Conservation (phyloP, 2,888 invertebrate genomes). For the Trachelus stipa region DNA sequence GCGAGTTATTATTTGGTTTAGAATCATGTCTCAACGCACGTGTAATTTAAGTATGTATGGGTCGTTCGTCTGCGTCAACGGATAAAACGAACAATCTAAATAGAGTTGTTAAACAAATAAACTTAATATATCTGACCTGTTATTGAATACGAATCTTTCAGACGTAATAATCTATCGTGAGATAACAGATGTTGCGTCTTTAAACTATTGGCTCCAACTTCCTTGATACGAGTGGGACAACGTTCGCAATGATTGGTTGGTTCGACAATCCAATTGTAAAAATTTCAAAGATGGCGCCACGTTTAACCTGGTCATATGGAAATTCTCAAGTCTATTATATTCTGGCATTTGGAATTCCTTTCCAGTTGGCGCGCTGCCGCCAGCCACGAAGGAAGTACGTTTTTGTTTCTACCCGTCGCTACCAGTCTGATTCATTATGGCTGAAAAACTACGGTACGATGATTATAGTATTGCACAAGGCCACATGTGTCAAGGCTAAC, state of each 20-base stretch:
- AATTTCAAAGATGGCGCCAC: background rate
- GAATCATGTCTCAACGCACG: background rate
- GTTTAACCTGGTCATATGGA: background rate
- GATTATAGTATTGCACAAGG: constrained; percentile 1
- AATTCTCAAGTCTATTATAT: background rate
- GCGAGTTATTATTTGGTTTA: background rate
- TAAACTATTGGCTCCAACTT: background rate
- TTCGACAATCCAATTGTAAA: background rate
- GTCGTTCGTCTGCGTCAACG: background rate
- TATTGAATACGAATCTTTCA: background rate
- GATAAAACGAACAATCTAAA: background rate
- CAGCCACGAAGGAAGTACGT: constrained; percentile 14
- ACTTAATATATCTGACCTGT: background rate
- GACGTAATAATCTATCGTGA: background rate
- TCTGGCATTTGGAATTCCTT: background rate
- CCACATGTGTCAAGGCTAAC: background rate
- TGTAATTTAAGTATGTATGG: background rate
- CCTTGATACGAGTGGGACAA: background rate
- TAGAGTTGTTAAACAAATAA: background rate
- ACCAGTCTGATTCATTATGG: constrained; percentile 35
- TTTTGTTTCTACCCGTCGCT: constrained; percentile 3
- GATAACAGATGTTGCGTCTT: background rate
- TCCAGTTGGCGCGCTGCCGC: constrained; percentile 29
- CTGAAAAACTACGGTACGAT: constrained; percentile 46
- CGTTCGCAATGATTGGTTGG: background rate